A percentile compares a stretch with the other conserved stretches of the same genome.
These are phyloP conservation scores for Falco punctatus DNA, from an alignment of 2,113 vertebrate genomes.

Conservation along the genomic window DNA sequence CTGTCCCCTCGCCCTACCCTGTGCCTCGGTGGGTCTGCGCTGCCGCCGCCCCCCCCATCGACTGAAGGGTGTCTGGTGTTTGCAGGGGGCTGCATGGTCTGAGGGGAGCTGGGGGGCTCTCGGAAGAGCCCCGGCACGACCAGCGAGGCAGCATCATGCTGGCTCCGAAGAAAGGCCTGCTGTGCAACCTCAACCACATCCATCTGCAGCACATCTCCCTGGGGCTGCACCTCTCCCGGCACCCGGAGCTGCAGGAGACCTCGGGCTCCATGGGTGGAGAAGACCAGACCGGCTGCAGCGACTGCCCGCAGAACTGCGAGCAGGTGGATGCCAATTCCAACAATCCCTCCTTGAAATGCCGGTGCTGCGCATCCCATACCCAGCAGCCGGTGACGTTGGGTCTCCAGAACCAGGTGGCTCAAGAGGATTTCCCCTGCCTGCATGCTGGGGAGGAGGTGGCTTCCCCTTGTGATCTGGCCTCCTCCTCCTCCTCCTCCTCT, in stretches of 20 bases:
- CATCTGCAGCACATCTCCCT: slow-evolving; percentile 82
- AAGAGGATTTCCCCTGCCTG: background rate
- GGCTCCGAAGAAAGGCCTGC: slow-evolving; percentile 75
- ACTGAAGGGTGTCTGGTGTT: background rate
- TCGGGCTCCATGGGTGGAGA: slow-evolving; percentile 52
- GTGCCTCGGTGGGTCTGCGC: background rate
- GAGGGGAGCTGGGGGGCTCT: background rate
- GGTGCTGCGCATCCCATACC: slow-evolving; percentile 84
- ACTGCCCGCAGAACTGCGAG: background rate
- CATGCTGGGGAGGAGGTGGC: slow-evolving; percentile 78
- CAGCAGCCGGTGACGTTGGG: slow-evolving; percentile 47
- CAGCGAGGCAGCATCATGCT: slow-evolving; percentile 63
- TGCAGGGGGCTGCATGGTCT: slow-evolving; percentile 20
- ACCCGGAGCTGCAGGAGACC: slow-evolving; percentile 70
- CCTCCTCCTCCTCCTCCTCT: slow-evolving; percentile 78
- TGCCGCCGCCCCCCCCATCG: accelerated
- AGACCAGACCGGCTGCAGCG: slow-evolving; percentile 50
- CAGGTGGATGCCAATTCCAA: slow-evolving; percentile 93
- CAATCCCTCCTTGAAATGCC: slow-evolving; percentile 86
- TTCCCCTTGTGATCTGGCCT: slow-evolving; percentile 84
- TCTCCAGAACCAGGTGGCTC: slow-evolving; percentile 25
- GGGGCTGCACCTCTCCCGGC: slow-evolving; percentile 77
- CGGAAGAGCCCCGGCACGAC: background rate
- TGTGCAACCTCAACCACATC: slow-evolving; percentile 83
- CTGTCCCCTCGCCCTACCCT: accelerated